Conservation (phyloP, 1,140 invertebrate species). For the Neodiprion lecontei region DNA sequence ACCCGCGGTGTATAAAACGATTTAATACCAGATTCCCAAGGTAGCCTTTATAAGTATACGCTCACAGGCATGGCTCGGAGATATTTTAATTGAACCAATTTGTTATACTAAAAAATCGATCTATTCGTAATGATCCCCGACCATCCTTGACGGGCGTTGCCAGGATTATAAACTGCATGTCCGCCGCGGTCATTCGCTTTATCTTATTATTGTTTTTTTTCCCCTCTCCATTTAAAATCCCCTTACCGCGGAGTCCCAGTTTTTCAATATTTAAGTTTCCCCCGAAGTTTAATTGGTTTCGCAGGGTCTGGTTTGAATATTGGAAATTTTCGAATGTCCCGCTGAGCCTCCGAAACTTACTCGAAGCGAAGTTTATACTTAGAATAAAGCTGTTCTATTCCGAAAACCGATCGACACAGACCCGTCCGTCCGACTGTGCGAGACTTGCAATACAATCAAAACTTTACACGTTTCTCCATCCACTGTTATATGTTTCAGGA, state of each 20-base stretch:
- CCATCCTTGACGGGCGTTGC: background rate
- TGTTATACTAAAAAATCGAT: background rate
- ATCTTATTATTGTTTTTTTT: constrained; percentile 1
- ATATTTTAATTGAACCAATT: background rate
- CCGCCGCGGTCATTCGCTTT: constrained; percentile 10
- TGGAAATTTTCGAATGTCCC: too few species aligned
- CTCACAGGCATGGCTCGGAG: background rate
- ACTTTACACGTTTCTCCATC: background rate
- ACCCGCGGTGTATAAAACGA: background rate
- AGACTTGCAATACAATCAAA: too few species aligned
- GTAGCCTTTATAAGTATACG: too few species aligned
- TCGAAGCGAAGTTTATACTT: too few species aligned
- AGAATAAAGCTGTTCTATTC: too few species aligned
- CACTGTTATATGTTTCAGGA: constrained; percentile 66
- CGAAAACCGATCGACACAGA: background rate
- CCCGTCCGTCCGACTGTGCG: too few species aligned
- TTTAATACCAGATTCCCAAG: background rate
- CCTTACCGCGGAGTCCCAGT: too few species aligned
- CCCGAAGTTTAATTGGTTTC: too few species aligned
- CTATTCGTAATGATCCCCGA: background rate
- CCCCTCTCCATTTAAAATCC: too few species aligned
- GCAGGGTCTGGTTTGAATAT: too few species aligned
- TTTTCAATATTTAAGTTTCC: too few species aligned
- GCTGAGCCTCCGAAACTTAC: too few species aligned
- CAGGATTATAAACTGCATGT: constrained; percentile 30